A percentile compares a stretch with the other conserved stretches of the same genome.
Conservation (phyloP, 2,888 invertebrate species). For the Syritta pipiens region DNA sequence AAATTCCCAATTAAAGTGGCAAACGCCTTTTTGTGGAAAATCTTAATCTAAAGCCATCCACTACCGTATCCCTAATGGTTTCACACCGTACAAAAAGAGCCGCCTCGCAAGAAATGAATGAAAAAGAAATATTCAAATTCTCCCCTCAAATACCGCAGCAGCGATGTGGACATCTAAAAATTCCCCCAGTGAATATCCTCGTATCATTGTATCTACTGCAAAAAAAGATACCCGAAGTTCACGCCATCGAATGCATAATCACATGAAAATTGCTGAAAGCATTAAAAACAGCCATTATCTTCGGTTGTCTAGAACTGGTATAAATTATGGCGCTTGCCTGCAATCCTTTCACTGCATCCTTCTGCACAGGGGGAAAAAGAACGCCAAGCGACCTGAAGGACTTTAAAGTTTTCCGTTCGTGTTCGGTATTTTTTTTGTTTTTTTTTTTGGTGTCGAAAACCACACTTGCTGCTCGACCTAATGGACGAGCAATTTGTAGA, state of each 20-base stretch:
- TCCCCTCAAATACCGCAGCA: constrained; percentile 2
- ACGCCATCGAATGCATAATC: constrained; percentile 52
- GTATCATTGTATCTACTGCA: constrained; percentile 32
- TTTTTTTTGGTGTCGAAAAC: constrained; percentile 12
- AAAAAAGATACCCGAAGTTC: constrained; percentile 7
- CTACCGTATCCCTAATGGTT: constrained; percentile 12
- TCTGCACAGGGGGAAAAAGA: neutral
- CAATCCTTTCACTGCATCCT: constrained; percentile 57
- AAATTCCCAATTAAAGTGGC: constrained; percentile 5
- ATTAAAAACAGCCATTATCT: constrained; percentile 65
- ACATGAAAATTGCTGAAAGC: constrained; percentile 60
- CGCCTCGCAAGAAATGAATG: neutral
- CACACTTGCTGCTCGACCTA: constrained; percentile 68
- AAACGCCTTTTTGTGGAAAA: no score
- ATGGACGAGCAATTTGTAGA: constrained; percentile 71
- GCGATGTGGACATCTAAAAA: no score
- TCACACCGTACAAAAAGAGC: constrained; percentile 20
- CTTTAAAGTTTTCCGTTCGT: constrained; percentile 37
- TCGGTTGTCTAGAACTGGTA: constrained; percentile 56
- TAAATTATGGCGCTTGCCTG: constrained; percentile 55
- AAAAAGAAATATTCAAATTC: neutral
- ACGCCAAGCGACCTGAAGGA: constrained; percentile 14
- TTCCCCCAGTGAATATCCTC: constrained; percentile 17
- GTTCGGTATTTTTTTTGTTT: neutral
- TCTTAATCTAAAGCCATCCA: neutral